A percentile compares a stretch with the other conserved stretches of the same genome.
phyloP scores from a whole-genome alignment of 2,797 vertebrate genomes.

The Lacerta bilineata region DNA sequence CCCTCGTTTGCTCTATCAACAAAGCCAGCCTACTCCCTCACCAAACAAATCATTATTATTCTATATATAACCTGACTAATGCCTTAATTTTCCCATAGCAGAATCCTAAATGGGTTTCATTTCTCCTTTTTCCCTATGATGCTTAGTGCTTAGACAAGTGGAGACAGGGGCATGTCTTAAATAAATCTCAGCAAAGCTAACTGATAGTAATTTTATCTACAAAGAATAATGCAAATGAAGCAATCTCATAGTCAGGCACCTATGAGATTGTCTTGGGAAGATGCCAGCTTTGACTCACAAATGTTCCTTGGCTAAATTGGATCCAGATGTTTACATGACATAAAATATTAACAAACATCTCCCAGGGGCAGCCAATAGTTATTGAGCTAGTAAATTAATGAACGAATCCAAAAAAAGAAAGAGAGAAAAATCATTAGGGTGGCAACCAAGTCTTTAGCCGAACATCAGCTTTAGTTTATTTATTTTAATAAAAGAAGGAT shows the following conservation, averaged over 20 bases:
- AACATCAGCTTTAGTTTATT: constrained; percentile 25
- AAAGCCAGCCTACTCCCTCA: no score
- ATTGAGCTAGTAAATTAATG: constrained; percentile 64
- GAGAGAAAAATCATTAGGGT: constrained; percentile 50
- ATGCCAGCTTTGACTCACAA: constrained; percentile 76
- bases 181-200: constrained; percentile 50
- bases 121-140: constrained; percentile 42
- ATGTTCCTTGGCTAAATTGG: constrained; percentile 74
- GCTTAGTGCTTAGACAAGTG: constrained; percentile 26
- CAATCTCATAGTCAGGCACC: constrained; percentile 61
- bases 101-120: constrained; percentile 37
- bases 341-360: constrained; percentile 76
- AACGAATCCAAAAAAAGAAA: constrained; percentile 37
- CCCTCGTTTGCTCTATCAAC: no score
- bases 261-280: constrained; percentile 70
- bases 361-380: constrained; percentile 67
- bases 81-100: constrained; percentile 3
- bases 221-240: constrained; percentile 43
- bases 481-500: constrained; percentile 55
- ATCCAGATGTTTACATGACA: constrained; percentile 81
- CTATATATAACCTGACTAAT: not conserved
- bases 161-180: constrained; percentile 18
- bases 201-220: constrained; percentile 61
- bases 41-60: no score
- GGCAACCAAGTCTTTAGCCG: constrained; percentile 45